Conservation (phyloP, 2,113 vertebrate species). For the Varanus komodoensis region DNA sequence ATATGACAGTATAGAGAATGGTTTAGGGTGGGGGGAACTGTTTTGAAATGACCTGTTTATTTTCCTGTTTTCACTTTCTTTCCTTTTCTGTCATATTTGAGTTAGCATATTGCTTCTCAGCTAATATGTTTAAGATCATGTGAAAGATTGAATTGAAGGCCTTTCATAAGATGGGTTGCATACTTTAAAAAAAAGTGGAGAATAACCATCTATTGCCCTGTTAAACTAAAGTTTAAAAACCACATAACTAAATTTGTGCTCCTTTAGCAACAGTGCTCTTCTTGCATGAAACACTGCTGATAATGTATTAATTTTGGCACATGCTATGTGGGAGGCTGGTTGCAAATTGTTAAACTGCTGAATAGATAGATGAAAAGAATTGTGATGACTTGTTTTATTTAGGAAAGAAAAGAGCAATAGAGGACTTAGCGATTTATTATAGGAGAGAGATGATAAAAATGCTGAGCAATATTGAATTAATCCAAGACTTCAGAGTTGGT, state of each 20-base stretch:
- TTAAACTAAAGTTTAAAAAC: not conserved
- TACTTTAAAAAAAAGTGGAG: not conserved
- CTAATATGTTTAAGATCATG: slow-evolving; percentile 13
- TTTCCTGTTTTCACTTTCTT: slow-evolving; percentile 1
- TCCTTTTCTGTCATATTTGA: slow-evolving; percentile 20
- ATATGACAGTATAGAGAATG: slow-evolving; percentile 9
- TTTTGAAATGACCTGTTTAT: not conserved
- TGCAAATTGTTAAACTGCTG: slow-evolving; percentile 17
- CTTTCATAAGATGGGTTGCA: not conserved
- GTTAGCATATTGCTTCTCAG: slow-evolving; percentile 21
- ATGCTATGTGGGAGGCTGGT: not conserved
- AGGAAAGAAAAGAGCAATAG: not conserved
- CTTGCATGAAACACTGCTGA: not conserved
- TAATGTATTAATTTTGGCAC: not conserved
- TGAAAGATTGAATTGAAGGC: not conserved
- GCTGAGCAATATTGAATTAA: not conserved
- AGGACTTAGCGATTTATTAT: not conserved
- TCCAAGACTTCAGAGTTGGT: not conserved
- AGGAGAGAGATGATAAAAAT: not conserved
- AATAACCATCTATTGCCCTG: not conserved
- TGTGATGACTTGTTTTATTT: not conserved
- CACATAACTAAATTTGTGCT: slow-evolving; percentile 9
- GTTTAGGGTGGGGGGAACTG: not conserved
- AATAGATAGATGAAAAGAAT: not conserved
- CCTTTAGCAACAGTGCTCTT: not conserved